These are phyloP conservation scores for Sula dactylatra DNA, from an alignment of 2,113 vertebrate species.

Conservation along the genomic window DNA sequence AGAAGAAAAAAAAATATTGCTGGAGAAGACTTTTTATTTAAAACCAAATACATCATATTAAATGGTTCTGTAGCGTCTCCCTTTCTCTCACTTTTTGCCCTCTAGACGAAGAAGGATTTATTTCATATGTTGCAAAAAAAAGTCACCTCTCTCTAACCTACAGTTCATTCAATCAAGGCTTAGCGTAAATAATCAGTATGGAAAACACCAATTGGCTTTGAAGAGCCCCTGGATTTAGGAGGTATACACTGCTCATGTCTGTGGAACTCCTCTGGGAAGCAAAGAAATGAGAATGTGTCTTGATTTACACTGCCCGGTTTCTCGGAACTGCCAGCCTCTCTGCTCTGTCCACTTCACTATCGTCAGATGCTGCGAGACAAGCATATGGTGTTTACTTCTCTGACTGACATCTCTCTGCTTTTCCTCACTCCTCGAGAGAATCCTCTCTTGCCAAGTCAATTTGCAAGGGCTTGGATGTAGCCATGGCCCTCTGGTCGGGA, in stretches of 20 bases:
- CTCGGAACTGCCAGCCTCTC: constrained; percentile 8
- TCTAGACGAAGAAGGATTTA: neutral
- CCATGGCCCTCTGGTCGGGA: constrained; percentile 42
- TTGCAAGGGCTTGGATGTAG: constrained; percentile 70
- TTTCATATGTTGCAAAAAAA: constrained; percentile 36
- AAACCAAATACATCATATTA: neutral
- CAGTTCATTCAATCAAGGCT: constrained; percentile 40
- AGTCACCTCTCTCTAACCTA: constrained; percentile 43
- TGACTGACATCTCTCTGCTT: constrained; percentile 58
- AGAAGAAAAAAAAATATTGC: neutral
- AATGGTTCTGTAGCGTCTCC: neutral
- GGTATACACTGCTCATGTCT: neutral
- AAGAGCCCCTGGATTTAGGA: constrained; percentile 18
- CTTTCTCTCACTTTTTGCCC: neutral
- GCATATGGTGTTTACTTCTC: constrained; percentile 67
- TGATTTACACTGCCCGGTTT: constrained; percentile 13
- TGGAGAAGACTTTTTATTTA: neutral
- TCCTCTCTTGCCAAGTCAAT: constrained; percentile 71
- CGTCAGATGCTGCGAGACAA: constrained; percentile 62
- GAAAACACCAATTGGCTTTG: neutral
- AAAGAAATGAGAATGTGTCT: constrained; percentile 1
- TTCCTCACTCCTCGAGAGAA: constrained; percentile 56
- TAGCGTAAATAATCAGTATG: constrained; percentile 48
- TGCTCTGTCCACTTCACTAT: constrained; percentile 50
- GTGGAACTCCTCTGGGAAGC: neutral